Percentiles rank a stretch among this genome's conserved stretches.
phyloP scores from a whole-genome alignment of 2,113 vertebrate genomes.

The Pangasianodon gigas region DNA sequence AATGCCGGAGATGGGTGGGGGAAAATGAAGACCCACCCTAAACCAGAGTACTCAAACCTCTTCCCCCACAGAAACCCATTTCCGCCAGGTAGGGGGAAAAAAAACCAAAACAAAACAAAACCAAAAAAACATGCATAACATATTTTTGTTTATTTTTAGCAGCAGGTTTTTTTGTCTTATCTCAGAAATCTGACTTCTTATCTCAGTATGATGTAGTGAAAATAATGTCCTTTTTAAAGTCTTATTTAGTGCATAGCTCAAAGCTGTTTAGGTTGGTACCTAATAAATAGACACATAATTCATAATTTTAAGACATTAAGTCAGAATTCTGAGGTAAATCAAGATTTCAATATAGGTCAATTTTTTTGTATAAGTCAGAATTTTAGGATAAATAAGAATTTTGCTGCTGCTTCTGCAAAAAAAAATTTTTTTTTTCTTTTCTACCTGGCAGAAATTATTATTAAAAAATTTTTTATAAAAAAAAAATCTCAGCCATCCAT shows the following conservation, averaged over 20 bases:
- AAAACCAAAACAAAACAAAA: background rate
- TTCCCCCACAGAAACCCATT: background rate
- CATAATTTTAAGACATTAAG: background rate
- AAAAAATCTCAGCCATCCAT: background rate
- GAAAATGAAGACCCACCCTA: background rate
- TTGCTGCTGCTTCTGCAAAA: too few species aligned
- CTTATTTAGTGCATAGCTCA: too few species aligned
- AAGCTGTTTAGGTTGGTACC: too few species aligned
- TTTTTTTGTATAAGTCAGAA: background rate
- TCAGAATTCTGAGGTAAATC: background rate
- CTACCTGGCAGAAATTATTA: background rate
- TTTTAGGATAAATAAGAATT: background rate
- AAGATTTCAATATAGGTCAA: background rate
- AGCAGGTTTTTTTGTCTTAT: too few species aligned
- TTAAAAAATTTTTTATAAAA: background rate
- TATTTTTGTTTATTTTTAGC: background rate
- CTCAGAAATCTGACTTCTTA: too few species aligned
- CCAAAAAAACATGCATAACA: background rate
- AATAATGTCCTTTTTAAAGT: too few species aligned
- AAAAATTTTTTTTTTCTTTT: background rate
- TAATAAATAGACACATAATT: background rate
- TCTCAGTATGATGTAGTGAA: too few species aligned
- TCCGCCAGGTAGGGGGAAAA: background rate
- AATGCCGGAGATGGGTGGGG: background rate
- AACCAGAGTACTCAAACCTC: background rate